Conservation (phyloP, 2,113 vertebrate genomes). For the Hucho hucho region DNA sequence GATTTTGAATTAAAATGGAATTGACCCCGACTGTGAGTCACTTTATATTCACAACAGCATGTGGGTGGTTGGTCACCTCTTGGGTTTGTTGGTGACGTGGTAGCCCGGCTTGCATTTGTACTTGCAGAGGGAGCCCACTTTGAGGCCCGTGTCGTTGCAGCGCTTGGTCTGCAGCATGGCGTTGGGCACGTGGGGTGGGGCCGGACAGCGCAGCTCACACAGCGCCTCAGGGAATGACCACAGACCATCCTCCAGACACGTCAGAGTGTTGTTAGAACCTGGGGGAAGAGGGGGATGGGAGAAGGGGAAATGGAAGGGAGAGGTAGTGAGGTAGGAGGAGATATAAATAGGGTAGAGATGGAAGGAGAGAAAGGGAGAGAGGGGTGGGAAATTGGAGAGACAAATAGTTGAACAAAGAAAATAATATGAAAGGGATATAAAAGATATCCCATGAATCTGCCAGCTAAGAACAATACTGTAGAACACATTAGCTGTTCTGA, state of each 20-base stretch:
- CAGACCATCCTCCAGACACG: conserved; percentile 91
- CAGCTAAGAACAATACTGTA: too few species aligned
- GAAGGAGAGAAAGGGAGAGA: background rate
- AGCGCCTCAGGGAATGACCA: conserved; percentile 97
- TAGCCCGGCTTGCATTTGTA: conserved; percentile 96
- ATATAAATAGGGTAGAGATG: background rate
- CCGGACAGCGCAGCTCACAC: conserved; percentile 93
- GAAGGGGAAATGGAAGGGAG: background rate
- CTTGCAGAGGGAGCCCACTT: conserved; percentile 96
- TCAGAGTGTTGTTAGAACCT: conserved; percentile 92
- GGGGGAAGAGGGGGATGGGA: conserved; percentile 3
- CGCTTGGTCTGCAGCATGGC: conserved; percentile 89
- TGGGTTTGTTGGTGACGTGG: conserved; percentile 87
- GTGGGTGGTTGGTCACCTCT: conserved; percentile 75
- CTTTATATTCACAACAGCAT: too few species aligned
- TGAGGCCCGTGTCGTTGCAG: conserved; percentile 87
- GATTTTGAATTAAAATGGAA: too few species aligned
- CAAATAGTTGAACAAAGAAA: too few species aligned
- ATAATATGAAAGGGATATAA: too few species aligned
- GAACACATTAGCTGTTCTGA: too few species aligned
- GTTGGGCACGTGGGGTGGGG: conserved; percentile 83
- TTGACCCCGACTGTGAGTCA: too few species aligned
- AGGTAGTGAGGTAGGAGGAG: background rate
- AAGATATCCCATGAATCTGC: too few species aligned
- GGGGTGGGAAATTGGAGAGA: too few species aligned